These are phyloP conservation scores for Malthinus seriepunctatus DNA, from an alignment of 2,888 invertebrate genomes.

Conservation along the genomic window DNA sequence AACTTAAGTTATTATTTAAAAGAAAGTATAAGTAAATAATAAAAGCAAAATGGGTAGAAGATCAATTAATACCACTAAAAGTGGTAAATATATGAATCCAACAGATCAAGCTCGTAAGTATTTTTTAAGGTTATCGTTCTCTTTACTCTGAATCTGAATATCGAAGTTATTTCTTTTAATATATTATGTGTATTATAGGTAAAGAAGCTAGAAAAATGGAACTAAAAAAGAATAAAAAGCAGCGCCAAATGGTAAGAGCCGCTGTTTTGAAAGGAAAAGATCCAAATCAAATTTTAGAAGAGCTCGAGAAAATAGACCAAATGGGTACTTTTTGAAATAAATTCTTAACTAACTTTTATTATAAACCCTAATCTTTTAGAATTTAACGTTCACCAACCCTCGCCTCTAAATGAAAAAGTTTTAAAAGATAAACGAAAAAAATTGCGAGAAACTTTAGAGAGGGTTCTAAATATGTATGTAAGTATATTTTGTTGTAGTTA, in stretches of 20 bases:
- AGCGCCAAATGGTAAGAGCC: slow-evolving; percentile 92
- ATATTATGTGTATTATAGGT: slow-evolving; percentile 61
- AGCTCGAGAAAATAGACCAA: slow-evolving; percentile 97
- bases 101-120: slow-evolving; percentile 97
- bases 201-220: slow-evolving; percentile 98
- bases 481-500: slow-evolving; percentile 54
- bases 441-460: slow-evolving; percentile 90
- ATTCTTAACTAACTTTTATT: neutral
- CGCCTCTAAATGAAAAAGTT: slow-evolving; percentile 95
- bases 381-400: slow-evolving; percentile 92
- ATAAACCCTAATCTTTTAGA: slow-evolving; percentile 61
- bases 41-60: slow-evolving; percentile 85
- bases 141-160: too few relatives aligned
- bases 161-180: neutral
- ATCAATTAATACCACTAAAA: slow-evolving; percentile 98
- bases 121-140: slow-evolving; percentile 4
- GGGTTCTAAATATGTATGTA: slow-evolving; percentile 95
- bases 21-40: neutral
- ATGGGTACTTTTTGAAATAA: slow-evolving; percentile 72
- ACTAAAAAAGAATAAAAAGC: slow-evolving; percentile 97
- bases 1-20: too few relatives aligned
- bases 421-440: slow-evolving; percentile 95
- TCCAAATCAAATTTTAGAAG: slow-evolving; percentile 91
- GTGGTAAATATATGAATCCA: slow-evolving; percentile 99
- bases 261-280: slow-evolving; percentile 98